Conservation (phyloP, 2,797 vertebrate species). For the Ambastaia sidthimunki region DNA sequence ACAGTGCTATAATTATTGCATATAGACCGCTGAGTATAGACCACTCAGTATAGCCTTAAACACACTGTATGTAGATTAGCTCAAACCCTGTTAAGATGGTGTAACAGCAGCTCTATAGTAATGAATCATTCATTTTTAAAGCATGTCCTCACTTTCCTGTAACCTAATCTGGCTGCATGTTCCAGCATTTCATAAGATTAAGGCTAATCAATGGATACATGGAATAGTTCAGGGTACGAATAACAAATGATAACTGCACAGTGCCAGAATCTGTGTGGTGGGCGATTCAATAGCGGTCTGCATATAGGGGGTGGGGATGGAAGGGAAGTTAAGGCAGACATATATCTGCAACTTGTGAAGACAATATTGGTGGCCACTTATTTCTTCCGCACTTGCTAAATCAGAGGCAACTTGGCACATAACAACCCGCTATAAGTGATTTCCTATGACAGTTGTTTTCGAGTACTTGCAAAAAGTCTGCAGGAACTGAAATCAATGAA, state of each 20-base stretch:
- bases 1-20: not conserved
- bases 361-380: too few relatives aligned
- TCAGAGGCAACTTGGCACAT: constrained; percentile 21
- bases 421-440: constrained; percentile 32
- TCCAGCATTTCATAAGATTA: constrained; percentile 49
- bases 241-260: constrained; percentile 15
- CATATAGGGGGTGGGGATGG: constrained; percentile 24
- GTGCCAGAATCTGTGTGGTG: not conserved
- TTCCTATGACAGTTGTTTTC: constrained; percentile 40
- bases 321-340: not conserved
- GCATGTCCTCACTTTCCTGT: too few relatives aligned
- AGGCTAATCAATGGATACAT: constrained; percentile 44
- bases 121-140: constrained; percentile 46
- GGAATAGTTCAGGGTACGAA: constrained; percentile 38
- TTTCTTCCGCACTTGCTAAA: not conserved
- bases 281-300: not conserved
- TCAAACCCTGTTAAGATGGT: constrained; percentile 7
- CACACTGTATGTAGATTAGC: constrained; percentile 9
- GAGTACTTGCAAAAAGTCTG: constrained; percentile 34
- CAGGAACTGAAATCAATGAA: constrained; percentile 32
- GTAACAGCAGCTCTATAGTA: constrained; percentile 7
- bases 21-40: too few relatives aligned
- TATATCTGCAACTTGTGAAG: not conserved
- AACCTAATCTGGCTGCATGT: constrained; percentile 47
- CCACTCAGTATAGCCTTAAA: not conserved